Base-by-base conservation (phyloP, 2,888 invertebrate species). In the Onthophagus sagittarius region DNA sequence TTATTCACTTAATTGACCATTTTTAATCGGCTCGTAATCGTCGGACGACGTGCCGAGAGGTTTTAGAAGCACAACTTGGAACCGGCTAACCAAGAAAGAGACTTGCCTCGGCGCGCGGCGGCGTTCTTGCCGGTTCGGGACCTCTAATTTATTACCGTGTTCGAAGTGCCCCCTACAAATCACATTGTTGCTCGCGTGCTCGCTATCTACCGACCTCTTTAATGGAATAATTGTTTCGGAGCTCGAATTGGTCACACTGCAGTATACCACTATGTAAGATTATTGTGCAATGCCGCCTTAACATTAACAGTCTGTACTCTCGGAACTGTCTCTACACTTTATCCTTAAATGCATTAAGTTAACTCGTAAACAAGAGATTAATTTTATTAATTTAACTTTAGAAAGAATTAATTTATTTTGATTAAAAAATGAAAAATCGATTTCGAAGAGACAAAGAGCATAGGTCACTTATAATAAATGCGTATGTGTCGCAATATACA, bases 181-280 rank as follows among this genome's bases (percentile, higher is more conserved):
- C 74, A 74, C 70, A 33, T 13, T 63, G 69, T 67, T 67, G 72
- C 64, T 74, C 74, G 74, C 74, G 74, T 74, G 74, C 74, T 69
- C 63, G 39, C 39, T 53, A 72, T 72, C 69, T 63, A 73, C 70
- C 69, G 71, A 70, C 62, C 71, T 62, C 65, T 62, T 72, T 74
- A 74, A 74, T 74, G 72, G 74, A 74, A 74, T 74, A 74, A 74
- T 72, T 74, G 74, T 74, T 74, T 74, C 74, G 64, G 74, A 72
- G 70, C 74, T 71, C 69, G 69, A 70, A 70, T 53, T 53, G 39
- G 39, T 53, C 39, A 53, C 39, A 53, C 39, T 53, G 39, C 39
- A 53, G 39, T 53, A 53, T 53, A 53, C 39, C 39, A 53, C 39
- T 53, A 53, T 53, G 39, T 53, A 53, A 53, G 39, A 53, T 53